Evolutionary conservation across 2,113 vertebrate species (phyloP).

Genomic region (Actenoides lindsayi): DNA sequence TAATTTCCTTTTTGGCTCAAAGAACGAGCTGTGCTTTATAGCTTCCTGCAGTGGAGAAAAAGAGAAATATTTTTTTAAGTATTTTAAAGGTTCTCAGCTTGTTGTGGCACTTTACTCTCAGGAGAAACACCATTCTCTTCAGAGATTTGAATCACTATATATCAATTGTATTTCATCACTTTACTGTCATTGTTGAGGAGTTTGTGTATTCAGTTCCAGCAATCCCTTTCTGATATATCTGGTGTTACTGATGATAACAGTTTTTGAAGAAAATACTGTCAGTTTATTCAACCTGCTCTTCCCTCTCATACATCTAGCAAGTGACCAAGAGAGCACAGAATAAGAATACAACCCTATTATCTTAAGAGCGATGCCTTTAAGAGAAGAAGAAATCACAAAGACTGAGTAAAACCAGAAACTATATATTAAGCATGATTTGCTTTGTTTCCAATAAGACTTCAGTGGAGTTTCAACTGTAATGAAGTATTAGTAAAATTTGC

Average conservation of each 20-base stretch:
- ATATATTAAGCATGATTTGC: not conserved
- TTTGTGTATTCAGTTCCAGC: not conserved
- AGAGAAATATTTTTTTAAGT: not conserved
- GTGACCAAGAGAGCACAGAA: not conserved
- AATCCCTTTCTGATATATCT: not conserved
- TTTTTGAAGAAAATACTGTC: not conserved
- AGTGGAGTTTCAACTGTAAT: not conserved
- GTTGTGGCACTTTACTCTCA: not conserved
- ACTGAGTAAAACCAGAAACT: not conserved
- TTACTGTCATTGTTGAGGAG: not conserved
- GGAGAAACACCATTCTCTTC: not conserved
- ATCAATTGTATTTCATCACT: not conserved
- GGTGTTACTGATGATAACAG: not conserved
- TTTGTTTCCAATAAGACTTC: not conserved
- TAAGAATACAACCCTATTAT: not conserved
- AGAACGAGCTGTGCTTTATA: slow-evolving; percentile 74
- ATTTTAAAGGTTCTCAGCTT: not conserved
- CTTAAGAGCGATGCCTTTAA: not conserved
- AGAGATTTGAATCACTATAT: not conserved
- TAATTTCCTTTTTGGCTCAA: slow-evolving; percentile 66
- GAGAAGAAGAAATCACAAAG: not conserved
- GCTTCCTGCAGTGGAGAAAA: slow-evolving; percentile 69
- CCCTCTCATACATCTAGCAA: not conserved
- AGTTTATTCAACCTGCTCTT: not conserved
- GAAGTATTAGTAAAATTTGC: not conserved